Conservation (phyloP, 2,888 invertebrate genomes). For the Sympetrum striolatum region DNA sequence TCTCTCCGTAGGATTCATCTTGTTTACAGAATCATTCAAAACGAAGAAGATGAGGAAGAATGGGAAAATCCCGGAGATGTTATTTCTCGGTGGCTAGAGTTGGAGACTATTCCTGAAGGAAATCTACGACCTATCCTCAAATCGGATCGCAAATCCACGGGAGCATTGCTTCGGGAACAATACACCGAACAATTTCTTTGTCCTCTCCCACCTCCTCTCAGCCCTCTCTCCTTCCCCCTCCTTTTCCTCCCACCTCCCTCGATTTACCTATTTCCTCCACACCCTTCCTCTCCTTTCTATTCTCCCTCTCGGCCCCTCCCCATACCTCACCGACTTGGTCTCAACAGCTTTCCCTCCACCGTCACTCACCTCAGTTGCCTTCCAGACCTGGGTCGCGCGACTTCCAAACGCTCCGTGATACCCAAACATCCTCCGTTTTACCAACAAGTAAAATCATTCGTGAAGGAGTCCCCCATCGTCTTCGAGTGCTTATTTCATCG, state of each 20-base stretch:
- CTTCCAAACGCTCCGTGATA: not conserved
- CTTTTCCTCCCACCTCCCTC: not conserved
- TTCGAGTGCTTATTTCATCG: not conserved
- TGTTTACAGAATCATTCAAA: too few species aligned
- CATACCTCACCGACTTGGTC: not conserved
- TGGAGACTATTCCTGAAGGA: too few species aligned
- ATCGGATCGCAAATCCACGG: too few species aligned
- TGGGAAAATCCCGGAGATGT: too few species aligned
- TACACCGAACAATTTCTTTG: not conserved
- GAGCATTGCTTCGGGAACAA: too few species aligned
- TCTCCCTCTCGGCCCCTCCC: not conserved
- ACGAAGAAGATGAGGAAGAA: too few species aligned
- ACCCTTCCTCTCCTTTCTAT: not conserved
- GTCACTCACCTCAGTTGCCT: not conserved
- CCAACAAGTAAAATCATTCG: not conserved
- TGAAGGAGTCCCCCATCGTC: not conserved
- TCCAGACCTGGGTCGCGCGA: not conserved
- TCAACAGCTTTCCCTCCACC: slow-evolving; percentile 15
- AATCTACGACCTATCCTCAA: too few species aligned
- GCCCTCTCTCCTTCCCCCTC: not conserved
- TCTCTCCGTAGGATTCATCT: too few species aligned
- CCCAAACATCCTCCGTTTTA: not conserved
- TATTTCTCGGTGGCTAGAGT: too few species aligned
- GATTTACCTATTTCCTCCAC: not conserved
- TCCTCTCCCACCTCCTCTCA: not conserved